phyloP scores from a whole-genome alignment of 2,797 vertebrate species.

The Malurus leucopterus region DNA sequence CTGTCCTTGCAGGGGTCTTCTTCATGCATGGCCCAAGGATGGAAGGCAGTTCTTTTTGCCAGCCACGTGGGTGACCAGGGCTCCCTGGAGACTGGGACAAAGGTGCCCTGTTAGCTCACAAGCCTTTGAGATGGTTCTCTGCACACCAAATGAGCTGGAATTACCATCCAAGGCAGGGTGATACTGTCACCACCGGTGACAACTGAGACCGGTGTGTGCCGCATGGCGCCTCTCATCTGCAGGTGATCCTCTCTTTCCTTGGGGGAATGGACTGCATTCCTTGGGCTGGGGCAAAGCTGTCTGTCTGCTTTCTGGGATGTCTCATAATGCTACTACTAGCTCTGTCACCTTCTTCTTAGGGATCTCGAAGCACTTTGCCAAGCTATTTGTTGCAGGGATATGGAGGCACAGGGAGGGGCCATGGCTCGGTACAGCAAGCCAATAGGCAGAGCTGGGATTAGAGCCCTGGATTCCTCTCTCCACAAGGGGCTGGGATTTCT shows the following conservation, averaged over 20 bases:
- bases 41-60: neutral
- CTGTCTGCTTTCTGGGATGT: constrained; percentile 14
- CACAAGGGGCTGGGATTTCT: constrained; percentile 22
- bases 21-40: neutral
- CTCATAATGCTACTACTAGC: neutral
- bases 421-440: constrained; percentile 59
- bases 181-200: neutral
- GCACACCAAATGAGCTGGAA: neutral
- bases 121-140: neutral
- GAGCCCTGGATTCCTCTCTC: constrained; percentile 26
- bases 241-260: neutral
- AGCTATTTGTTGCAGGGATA: constrained; percentile 1
- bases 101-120: neutral
- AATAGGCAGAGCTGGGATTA: constrained; percentile 32
- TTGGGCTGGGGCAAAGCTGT: constrained; percentile 26
- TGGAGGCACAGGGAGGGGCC: constrained; percentile 35
- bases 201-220: neutral
- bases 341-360: constrained; percentile 38
- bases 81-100: neutral
- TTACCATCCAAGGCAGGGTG: neutral
- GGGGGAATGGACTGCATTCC: neutral
- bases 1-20: neutral
- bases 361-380: constrained; percentile 60
- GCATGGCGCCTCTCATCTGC: neutral
- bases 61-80: neutral